A percentile compares a stretch with the other conserved stretches of the same genome.
Conservation (phyloP, 2,888 invertebrate species). For the Cheilosia variabilis region DNA sequence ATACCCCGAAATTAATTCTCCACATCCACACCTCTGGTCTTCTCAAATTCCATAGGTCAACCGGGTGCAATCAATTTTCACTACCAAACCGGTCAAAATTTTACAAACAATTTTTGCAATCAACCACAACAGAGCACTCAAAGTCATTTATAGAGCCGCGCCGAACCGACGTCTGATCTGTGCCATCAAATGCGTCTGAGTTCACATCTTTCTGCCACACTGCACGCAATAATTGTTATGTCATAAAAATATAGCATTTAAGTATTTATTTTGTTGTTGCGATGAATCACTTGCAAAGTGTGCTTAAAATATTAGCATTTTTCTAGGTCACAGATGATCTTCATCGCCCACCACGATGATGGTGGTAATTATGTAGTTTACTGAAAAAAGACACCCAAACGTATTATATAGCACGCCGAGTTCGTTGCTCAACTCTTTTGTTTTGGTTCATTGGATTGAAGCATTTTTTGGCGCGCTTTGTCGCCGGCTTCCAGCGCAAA, state of each 20-base stretch:
- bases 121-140: constrained; percentile 42
- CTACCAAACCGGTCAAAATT: constrained; percentile 8
- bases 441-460: constrained; percentile 49
- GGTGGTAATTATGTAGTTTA: constrained; percentile 26
- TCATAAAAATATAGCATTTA: constrained; percentile 27
- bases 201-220: constrained; percentile 65
- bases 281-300: constrained; percentile 16
- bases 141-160: constrained; percentile 9
- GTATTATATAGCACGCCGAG: constrained; percentile 28
- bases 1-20: neutral
- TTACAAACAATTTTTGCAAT: constrained; percentile 24
- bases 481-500: neutral
- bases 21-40: neutral
- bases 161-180: constrained; percentile 10
- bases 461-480: constrained; percentile 28
- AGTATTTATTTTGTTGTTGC: constrained; percentile 6
- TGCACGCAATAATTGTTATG: constrained; percentile 60
- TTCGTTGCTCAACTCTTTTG: constrained; percentile 74
- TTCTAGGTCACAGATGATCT: constrained; percentile 61
- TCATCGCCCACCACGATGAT: constrained; percentile 16
- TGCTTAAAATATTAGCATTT: constrained; percentile 28
- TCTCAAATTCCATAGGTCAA: constrained; percentile 32
- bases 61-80: constrained; percentile 17
- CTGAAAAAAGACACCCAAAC: constrained; percentile 21
- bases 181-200: constrained; percentile 30